Evolutionary conservation across 2,797 vertebrate genomes (phyloP).

Genomic region (Buceros bicornis): DNA sequence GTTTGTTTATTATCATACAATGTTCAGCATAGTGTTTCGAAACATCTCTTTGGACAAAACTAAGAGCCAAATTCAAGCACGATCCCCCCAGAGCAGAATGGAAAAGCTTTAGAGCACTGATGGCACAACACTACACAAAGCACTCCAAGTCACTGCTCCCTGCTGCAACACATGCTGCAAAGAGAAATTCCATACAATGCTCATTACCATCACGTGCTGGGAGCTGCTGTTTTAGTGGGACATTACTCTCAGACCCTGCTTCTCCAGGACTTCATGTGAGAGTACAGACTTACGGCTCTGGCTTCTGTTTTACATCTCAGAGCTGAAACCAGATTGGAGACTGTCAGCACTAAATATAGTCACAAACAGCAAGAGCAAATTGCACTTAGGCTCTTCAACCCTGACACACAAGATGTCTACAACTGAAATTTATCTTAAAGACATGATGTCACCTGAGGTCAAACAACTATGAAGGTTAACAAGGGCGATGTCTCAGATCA

Average conservation of each 20-base stretch:
- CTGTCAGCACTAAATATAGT: not conserved
- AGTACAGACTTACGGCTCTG: not conserved
- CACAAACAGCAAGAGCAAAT: not conserved
- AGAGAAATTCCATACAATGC: not conserved
- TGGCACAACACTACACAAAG: conserved; percentile 8
- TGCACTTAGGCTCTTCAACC: not conserved
- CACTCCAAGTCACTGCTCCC: not conserved
- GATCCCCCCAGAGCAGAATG: not conserved
- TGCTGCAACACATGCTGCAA: not conserved
- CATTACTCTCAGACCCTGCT: not conserved
- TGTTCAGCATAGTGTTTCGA: conserved; percentile 53
- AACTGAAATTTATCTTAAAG: not conserved
- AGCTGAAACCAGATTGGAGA: not conserved
- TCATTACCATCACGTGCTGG: not conserved
- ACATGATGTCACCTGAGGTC: not conserved
- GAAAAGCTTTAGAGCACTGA: not conserved
- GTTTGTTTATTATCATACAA: conserved; percentile 32
- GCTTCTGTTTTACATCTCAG: not conserved
- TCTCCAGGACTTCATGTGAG: not conserved
- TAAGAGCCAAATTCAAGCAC: conserved; percentile 42
- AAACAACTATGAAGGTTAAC: not conserved
- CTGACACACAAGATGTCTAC: not conserved
- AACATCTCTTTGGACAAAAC: conserved; percentile 54
- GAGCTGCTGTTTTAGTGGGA: not conserved
- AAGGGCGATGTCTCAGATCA: not conserved